Percentiles rank a stretch among this genome's conserved stretches.
These are phyloP conservation scores for Silurus lanzhouensis DNA, from an alignment of 2,797 vertebrate genomes.

Conservation along the genomic window DNA sequence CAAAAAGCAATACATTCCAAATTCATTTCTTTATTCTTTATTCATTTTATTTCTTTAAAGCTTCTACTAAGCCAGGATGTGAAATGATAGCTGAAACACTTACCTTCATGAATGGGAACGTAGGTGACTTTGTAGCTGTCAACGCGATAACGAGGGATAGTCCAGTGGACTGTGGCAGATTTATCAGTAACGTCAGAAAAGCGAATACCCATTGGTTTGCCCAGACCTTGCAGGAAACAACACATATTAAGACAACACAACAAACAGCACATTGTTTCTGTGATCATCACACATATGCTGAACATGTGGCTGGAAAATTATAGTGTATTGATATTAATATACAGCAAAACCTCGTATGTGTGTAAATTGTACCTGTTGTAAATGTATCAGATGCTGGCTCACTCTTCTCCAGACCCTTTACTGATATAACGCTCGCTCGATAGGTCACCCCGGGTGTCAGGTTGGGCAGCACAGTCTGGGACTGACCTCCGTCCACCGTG, in stretches of 20 bases:
- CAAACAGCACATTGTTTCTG: neutral
- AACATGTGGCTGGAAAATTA: neutral
- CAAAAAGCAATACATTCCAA: no score
- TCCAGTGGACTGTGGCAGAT: constrained; percentile 86
- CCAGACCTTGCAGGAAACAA: neutral
- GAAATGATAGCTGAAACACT: constrained; percentile 46
- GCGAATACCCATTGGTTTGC: constrained; percentile 62
- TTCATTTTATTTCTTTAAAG: no score
- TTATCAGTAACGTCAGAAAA: constrained; percentile 93
- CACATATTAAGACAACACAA: neutral
- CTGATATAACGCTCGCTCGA: constrained; percentile 80
- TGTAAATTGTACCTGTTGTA: constrained; percentile 79
- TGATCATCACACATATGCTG: neutral
- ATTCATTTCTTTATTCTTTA: no score
- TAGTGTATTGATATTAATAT: neutral
- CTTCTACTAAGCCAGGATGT: neutral
- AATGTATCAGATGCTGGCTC: constrained; percentile 84
- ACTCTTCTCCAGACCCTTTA: constrained; percentile 90
- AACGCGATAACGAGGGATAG: constrained; percentile 75
- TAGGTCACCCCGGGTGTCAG: constrained; percentile 87
- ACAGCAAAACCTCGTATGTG: neutral
- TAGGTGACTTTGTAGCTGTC: constrained; percentile 86
- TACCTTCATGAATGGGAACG: constrained; percentile 85
- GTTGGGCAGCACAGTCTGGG: constrained; percentile 78
- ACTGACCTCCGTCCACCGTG: constrained; percentile 79